Evolutionary conservation across 2,113 vertebrate species (phyloP), one percentile per base, ranked within the genome.

Genomic region (Heteronetta atricapilla): DNA sequence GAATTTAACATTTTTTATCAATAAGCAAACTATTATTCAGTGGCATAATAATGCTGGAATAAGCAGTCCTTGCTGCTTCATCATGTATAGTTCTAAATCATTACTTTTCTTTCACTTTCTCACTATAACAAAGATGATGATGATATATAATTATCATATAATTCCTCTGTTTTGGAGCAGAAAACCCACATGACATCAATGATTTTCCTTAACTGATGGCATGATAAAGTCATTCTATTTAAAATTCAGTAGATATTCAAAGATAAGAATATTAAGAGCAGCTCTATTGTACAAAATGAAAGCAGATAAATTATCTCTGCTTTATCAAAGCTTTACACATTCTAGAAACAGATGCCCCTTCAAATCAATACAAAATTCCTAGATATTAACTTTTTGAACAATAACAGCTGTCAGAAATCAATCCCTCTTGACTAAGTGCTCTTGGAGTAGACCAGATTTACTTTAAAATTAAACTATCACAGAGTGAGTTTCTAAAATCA

Each of bases 331-430:
- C 82, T 95, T 95, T 95, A 95, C 93, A 96, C 80, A 1, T 95
- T 95, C 80, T 92, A 91, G 93, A 95, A 95, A 94, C 95, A 97
- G 94, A 96, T 93, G 94, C 95, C 64, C 46, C 90, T 95, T 95
- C 60, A 91, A 94, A 93, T 59, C 58, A 40, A 88, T 88, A 91
- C 25, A 53, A 60, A 95, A 95, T 97, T 94, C 95, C 93, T 94
- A 88, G 56, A 88, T 94, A 88, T 86, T 94, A 95, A 88, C 79
- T 91, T 93, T 82, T 94, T 85, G 93, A 96, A 91, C 36, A 91
- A 25, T 95, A 88, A 60, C 94, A 95, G 94, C 93, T 96, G 96
- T 95, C 89, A 94, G 91, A 87, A 94, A 95, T 97, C 76, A 81
- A 80, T 94, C 75, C 40, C 34, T 69, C 91, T 81, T 81, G 66